These are phyloP conservation scores for Andrena camellia DNA, from an alignment of 2,888 invertebrate species.

Conservation along the genomic window DNA sequence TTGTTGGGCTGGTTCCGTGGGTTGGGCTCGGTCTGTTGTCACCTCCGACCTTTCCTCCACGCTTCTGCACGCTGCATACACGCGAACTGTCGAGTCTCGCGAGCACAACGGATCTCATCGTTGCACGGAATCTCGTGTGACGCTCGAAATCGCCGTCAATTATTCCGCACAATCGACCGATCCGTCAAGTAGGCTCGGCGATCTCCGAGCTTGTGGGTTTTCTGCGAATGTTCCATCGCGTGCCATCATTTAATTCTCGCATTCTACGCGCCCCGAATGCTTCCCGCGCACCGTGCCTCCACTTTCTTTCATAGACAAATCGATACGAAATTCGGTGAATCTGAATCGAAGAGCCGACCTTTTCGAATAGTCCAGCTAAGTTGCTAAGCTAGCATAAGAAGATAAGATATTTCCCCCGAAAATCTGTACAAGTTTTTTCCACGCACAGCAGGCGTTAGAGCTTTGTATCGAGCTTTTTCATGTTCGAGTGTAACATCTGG, in stretches of 20 bases:
- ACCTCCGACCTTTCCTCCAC: constrained; percentile 64
- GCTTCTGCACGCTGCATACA: constrained; percentile 42
- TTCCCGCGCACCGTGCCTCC: no score
- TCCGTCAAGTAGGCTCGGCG: constrained; percentile 42
- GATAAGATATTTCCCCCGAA: neutral
- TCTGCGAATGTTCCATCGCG: neutral
- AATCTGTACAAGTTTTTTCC: neutral
- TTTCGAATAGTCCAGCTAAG: no score
- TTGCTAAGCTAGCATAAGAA: neutral
- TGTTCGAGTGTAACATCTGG: constrained; percentile 48
- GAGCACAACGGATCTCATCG: constrained; percentile 51
- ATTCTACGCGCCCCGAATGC: neutral
- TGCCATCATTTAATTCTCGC: neutral
- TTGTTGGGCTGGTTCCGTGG: constrained; percentile 70
- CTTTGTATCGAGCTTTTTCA: neutral
- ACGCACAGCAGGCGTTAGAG: neutral
- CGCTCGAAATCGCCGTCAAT: constrained; percentile 62
- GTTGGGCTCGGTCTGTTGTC: constrained; percentile 58
- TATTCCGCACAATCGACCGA: constrained; percentile 61
- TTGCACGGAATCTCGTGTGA: constrained; percentile 50
- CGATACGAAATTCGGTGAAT: no score
- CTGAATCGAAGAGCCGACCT: no score
- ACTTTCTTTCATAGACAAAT: no score
- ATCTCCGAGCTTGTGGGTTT: constrained; percentile 14
- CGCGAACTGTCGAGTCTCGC: constrained; percentile 56